Evolutionary conservation across 1,140 invertebrate species (phyloP).

Genomic region (Drosophila bocki): DNA sequence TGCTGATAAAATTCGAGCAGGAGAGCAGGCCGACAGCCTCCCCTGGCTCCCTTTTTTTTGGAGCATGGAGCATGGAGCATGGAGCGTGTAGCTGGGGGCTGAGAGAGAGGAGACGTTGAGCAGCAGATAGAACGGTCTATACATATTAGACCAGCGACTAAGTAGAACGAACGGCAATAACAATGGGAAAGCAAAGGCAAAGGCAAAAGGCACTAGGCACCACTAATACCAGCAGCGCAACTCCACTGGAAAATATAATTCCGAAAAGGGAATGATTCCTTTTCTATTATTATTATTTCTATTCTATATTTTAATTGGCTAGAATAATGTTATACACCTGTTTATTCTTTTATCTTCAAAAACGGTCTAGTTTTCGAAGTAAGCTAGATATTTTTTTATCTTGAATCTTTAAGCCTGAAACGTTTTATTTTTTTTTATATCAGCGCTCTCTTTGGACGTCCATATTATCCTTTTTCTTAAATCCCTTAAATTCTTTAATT

Average conservation of each 20-base stretch:
- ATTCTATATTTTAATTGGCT: no score
- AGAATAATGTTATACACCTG: no score
- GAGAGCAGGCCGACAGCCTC: slow-evolving; percentile 28
- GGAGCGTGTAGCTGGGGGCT: not conserved
- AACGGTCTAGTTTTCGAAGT: no score
- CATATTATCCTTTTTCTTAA: no score
- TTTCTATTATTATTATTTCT: no score
- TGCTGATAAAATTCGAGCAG: slow-evolving; percentile 52
- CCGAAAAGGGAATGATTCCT: not conserved
- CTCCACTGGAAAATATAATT: not conserved
- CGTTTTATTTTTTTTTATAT: no score
- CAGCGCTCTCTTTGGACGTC: no score
- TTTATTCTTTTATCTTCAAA: no score
- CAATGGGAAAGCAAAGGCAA: slow-evolving; percentile 46
- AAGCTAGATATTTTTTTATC: no score
- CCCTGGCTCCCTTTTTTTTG: slow-evolving; percentile 6
- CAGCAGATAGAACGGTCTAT: slow-evolving; percentile 55
- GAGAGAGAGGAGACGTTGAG: slow-evolving; percentile 59
- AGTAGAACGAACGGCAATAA: slow-evolving; percentile 69
- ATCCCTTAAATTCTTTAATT: no score
- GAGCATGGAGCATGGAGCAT: slow-evolving; percentile 8
- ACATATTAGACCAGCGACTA: slow-evolving; percentile 68
- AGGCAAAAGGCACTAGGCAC: slow-evolving; percentile 11
- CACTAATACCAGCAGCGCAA: not conserved
- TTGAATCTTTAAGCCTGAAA: no score